Base-by-base conservation (phyloP, 1,140 invertebrate genomes). In the Periplaneta americana region DNA sequence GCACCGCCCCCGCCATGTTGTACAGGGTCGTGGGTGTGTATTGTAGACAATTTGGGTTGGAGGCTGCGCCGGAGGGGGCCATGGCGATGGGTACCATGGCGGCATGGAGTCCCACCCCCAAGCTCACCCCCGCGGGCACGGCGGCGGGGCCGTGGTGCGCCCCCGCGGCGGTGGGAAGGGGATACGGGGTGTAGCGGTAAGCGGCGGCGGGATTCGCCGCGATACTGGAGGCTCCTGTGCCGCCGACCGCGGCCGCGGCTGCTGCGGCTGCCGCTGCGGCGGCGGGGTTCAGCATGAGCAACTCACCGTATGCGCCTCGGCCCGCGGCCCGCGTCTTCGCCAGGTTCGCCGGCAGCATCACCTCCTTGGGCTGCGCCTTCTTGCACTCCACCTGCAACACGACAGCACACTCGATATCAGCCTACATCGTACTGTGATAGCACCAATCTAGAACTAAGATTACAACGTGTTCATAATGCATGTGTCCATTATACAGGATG, bases 321-420 rank as follows among this genome's bases (percentile, higher is more conserved):
- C 95, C 95, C 84, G 96, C 95, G 85, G 96, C 96, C 88, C 96
- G 93, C 88, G 96, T 97, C 92, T 97, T 97, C 85, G 96, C 96
- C 90, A 97, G 90, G 89, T 97, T 97, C 82, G 96, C 95, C 85
- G 97, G 97, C 88, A 98, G 93, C 98, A 99, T 99, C 86, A 99
- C 98, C 92, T 99, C 98, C 92, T 99, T 99, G 81, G 98, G 98
- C 89, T 99, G 98, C 87, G 98, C 98, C 91, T 99, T 99, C 94
- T 99, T 99, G 92, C 98, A 99, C 92, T 99, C 98, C 90, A 99
- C 98, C 98, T 99, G 91, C 34, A 90, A 93, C 87, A 86, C 84
- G 88, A 88, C n/a, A n/a, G n/a, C n/a, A n/a, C n/a, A n/a, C n/a
- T n/a, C n/a, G n/a, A n/a, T n/a, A n/a, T n/a, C n/a, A n/a, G n/a